These are phyloP conservation scores for Holotrichia oblita DNA, from an alignment of 1,140 invertebrate species.

Conservation along the genomic window DNA sequence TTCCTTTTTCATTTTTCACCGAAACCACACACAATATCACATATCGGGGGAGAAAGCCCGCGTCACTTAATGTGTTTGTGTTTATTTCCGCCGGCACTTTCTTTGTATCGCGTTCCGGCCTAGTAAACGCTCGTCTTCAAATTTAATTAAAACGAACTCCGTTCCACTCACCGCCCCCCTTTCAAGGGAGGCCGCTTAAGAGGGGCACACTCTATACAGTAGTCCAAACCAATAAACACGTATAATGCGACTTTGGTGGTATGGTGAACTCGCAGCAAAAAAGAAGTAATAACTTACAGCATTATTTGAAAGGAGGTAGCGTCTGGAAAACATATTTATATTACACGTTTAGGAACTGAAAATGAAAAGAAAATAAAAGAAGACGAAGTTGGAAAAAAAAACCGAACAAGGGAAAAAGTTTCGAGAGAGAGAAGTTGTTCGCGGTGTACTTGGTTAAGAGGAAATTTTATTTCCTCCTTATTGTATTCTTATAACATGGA, in stretches of 20 bases:
- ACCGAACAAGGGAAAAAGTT: too few species aligned
- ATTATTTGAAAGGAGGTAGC: slow-evolving; percentile 2
- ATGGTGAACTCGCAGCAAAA: not conserved
- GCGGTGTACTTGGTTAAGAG: too few species aligned
- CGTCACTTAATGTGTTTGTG: too few species aligned
- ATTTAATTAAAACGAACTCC: slow-evolving; percentile 3
- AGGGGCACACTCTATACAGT: not conserved
- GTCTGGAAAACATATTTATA: not conserved
- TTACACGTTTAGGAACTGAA: too few species aligned
- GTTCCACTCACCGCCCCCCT: not conserved
- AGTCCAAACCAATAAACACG: not conserved
- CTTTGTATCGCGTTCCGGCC: not conserved
- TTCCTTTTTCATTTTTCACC: too few species aligned
- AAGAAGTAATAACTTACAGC: slow-evolving; percentile 5
- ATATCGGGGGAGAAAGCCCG: too few species aligned
- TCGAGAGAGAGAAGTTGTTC: too few species aligned
- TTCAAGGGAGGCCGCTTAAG: not conserved
- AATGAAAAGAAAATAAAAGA: too few species aligned
- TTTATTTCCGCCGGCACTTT: not conserved
- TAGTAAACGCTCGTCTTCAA: not conserved
- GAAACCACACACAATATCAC: too few species aligned
- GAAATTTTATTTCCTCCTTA: too few species aligned
- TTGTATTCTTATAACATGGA: too few species aligned
- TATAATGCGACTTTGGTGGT: not conserved
- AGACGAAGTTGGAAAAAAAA: too few species aligned